These are phyloP conservation scores for Sisyra terminalis DNA, from an alignment of 2,888 invertebrate genomes.

Conservation along the genomic window DNA sequence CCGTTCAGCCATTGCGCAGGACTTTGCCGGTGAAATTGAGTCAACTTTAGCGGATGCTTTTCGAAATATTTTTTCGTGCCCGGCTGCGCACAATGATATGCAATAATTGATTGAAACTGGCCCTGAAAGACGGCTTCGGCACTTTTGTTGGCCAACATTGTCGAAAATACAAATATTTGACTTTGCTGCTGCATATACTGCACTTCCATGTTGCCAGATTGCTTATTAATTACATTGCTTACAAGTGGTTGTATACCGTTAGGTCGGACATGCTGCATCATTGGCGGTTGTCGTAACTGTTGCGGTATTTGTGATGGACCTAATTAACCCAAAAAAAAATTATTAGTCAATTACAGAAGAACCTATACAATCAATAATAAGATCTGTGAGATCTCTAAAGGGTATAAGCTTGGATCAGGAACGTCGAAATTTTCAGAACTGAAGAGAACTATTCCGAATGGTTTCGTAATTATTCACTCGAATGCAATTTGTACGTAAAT, in stretches of 20 bases:
- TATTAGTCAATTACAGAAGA: too few relatives aligned
- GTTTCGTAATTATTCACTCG: too few relatives aligned
- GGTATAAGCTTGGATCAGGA: too few relatives aligned
- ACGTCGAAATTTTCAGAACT: too few relatives aligned
- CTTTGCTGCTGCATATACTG: conserved; percentile 90
- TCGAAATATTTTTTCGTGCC: conserved; percentile 89
- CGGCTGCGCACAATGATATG: conserved; percentile 90
- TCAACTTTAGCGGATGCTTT: conserved; percentile 82
- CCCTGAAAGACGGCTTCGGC: conserved; percentile 84
- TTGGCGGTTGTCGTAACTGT: conserved; percentile 14
- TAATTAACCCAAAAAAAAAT: conserved; percentile 11
- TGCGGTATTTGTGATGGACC: conserved; percentile 11
- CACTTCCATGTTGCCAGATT: conserved; percentile 57
- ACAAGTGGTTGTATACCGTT: conserved; percentile 57
- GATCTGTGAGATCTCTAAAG: too few relatives aligned
- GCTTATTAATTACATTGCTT: conserved; percentile 59
- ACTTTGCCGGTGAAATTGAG: conserved; percentile 71
- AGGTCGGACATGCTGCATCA: conserved; percentile 20
- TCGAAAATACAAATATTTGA: conserved; percentile 95
- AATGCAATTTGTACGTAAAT: too few relatives aligned
- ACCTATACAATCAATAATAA: too few relatives aligned
- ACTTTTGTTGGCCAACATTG: conserved; percentile 83
- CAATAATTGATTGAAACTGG: conserved; percentile 81
- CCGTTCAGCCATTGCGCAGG: conserved; percentile 68
- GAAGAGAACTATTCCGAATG: too few relatives aligned